A percentile compares a stretch with the other conserved stretches of the same genome.
Conservation (phyloP, 1,140 invertebrate genomes). For the Alviniconcha marisindica region DNA sequence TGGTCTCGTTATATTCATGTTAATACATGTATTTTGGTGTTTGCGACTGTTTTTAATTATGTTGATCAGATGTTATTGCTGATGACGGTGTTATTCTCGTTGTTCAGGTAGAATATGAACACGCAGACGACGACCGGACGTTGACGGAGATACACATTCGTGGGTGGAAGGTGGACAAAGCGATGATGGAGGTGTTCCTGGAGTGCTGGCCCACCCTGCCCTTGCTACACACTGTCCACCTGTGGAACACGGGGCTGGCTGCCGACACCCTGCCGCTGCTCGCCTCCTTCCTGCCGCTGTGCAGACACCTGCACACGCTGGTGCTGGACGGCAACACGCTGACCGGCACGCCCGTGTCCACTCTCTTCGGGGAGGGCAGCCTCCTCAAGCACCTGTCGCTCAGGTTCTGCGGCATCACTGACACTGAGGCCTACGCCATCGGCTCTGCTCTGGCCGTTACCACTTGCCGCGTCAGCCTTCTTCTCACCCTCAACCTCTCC, state of each 20-base stretch:
- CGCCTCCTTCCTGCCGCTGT: neutral
- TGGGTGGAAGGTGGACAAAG: neutral
- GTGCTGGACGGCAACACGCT: neutral
- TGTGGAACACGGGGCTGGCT: neutral
- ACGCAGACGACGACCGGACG: neutral
- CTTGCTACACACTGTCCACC: neutral
- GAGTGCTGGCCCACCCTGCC: neutral
- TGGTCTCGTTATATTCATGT: too few relatives aligned
- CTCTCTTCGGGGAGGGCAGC: neutral
- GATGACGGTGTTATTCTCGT: neutral
- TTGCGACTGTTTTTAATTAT: too few relatives aligned
- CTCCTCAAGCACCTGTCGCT: neutral
- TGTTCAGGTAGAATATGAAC: neutral
- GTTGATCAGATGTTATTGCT: neutral
- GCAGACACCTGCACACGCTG: neutral
- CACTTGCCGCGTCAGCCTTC: neutral
- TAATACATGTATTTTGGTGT: too few relatives aligned
- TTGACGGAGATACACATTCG: neutral
- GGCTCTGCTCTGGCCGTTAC: neutral
- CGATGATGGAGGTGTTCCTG: neutral
- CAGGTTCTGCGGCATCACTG: neutral
- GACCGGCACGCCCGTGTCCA: neutral
- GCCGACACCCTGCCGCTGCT: neutral
- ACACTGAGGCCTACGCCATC: neutral
- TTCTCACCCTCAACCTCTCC: constrained; percentile 20